Evolutionary conservation across 2,797 vertebrate genomes (phyloP), one percentile per base, ranked within the genome.

Genomic region (Pampus argenteus): DNA sequence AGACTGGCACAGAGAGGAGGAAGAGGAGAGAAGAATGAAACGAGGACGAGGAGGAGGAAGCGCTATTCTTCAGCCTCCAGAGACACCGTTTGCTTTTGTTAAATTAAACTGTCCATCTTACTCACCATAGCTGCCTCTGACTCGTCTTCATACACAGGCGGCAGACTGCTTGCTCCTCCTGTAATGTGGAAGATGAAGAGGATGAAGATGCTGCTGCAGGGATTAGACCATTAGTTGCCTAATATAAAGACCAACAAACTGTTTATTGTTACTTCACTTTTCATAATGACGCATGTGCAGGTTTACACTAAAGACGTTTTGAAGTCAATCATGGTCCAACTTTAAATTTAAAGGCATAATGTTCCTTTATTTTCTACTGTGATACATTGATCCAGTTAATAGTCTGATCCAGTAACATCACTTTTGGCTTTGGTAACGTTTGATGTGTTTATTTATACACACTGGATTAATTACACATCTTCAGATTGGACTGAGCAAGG

Each of bases 91-190:
- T 40, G 38, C 14, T 40, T 15, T 17, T 40, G 5, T 40, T 40
- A 40, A 15, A 40, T n/a, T n/a, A 40, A 40, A 40, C 13, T 40
- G 11, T n/a, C n/a, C 2, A 2, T 22, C 7, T 38, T 25, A 83
- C 93, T 94, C 79, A 95, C 94, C 94, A 95, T 95, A 36, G 78
- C 80, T 88, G 78, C 78, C 68, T 86, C 54, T 34, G 78, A 80
- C 44, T 85, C 3, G 85, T 89, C 87, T 64, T 88, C 64, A 74
- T 25, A 34, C 55, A 82, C 78, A 40, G 74, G 51, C 34, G 68
- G 50, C 28, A 0, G 48, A 47, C 18, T 54, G 50, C 52, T 42
- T 47, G 10, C 50, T 85, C 28, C 34, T 78, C 67, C 75, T 85
- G 71, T 5, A 29, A 54, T 14, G 51, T 63, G 25, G 40, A 69